A percentile compares a stretch with the other conserved stretches of the same genome.
phyloP scores from a whole-genome alignment of 2,797 vertebrate genomes.

The Sylvia borin region DNA sequence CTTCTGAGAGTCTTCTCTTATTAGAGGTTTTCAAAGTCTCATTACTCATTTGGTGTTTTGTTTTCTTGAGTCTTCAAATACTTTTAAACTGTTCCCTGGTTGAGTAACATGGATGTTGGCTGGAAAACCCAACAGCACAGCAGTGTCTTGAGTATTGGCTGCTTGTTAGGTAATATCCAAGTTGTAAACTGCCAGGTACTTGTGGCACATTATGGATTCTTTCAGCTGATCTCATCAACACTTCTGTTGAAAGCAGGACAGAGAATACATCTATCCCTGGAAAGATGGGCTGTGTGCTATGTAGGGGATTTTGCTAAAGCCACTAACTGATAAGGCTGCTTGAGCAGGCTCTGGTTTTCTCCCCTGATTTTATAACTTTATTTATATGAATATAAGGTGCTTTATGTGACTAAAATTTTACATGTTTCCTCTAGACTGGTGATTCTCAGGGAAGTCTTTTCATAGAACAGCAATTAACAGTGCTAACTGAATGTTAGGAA shows the following conservation, averaged over 20 bases:
- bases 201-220: neutral
- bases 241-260: neutral
- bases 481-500: neutral
- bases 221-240: slow-evolving; percentile 6
- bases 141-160: neutral
- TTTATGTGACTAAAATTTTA: neutral
- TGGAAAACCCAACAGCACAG: neutral
- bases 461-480: neutral
- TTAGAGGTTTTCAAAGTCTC: neutral
- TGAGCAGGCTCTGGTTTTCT: neutral
- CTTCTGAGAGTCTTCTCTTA: neutral
- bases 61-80: neutral
- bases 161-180: neutral
- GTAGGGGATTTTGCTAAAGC: neutral
- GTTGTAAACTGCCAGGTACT: neutral
- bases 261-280: neutral
- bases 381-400: neutral
- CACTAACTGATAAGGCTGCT: neutral
- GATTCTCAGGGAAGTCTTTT: neutral
- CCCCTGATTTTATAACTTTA: neutral
- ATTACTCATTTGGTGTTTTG: neutral
- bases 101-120: neutral
- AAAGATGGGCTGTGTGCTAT: neutral
- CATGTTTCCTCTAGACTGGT: neutral
- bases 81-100: neutral